Evolutionary conservation across 1,140 invertebrate species (phyloP), one percentile per base, ranked within the genome.

Genomic region (Brachionus koreanus): DNA sequence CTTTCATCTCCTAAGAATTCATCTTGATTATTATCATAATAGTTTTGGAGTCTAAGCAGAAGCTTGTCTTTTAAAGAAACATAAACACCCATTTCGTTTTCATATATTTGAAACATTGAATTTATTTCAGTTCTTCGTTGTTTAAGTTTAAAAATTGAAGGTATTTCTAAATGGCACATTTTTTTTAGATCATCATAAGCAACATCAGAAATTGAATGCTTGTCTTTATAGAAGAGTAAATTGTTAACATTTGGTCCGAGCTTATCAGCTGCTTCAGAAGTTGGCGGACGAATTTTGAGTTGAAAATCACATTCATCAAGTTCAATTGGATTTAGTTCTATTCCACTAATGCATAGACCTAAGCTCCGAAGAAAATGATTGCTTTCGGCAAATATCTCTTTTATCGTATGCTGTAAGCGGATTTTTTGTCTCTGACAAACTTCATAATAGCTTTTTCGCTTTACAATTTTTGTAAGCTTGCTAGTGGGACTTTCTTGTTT

Each of bases 41-140:
- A 79, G 5, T 37, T 37, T 61, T 61, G 33, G 1, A 61, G 2
- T 5, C 76, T 2, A 5, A 79, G 29, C 7, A 61, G 12, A 19
- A 79, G 29, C 39, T 65, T 57, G 0, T 79, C 76, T 35, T 79
- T 79, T 9, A 79, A 61, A 0, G 37, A 61, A 4, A 65, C 19
- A 43, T 79, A 79, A 12, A 79, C 76, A 1, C 76, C 76, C 76
- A 79, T 79, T 39, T 79, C 76, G 16, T 79, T 79, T 13, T 79
- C 49, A 9, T 16, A 43, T 6, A 79, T 79, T 39, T 57, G 16
- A 29, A 79, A 79, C 61, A 65, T 79, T 4, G 76, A 79, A 16
- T 79, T 65, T 33, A 79, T 57, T 61, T 79, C 76, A 16, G 6
- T 10, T 0, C 76, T 23, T 10, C 76, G n/a, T 42, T 79, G 29